phyloP scores from a whole-genome alignment of 2,888 invertebrate species.

The Lochmaea crataegi region DNA sequence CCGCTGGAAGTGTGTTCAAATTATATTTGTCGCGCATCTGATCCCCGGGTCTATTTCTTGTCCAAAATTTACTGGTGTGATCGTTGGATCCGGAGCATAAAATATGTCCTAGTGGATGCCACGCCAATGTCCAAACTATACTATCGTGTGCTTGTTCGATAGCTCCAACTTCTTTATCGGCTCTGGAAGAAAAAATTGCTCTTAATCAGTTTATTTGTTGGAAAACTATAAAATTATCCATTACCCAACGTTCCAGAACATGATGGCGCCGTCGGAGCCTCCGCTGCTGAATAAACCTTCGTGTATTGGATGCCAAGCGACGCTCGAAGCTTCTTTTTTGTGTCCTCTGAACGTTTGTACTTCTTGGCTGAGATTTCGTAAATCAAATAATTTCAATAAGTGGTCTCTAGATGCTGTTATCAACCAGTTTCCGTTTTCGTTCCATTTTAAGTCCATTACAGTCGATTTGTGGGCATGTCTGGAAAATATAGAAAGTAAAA shows the following conservation, averaged over 20 bases:
- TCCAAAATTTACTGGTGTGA: conserved; percentile 99
- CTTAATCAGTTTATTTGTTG: neutral
- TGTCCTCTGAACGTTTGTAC: conserved; percentile 98
- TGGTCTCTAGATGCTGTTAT: conserved; percentile 98
- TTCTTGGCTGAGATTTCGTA: conserved; percentile 94
- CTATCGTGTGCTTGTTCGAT: conserved; percentile 99
- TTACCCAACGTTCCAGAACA: conserved; percentile 99
- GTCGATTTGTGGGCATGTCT: conserved; percentile 99
- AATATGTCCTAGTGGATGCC: conserved; percentile 99
- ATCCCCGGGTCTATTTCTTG: conserved; percentile 97
- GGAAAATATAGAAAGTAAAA: too few species aligned
- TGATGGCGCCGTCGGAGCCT: conserved; percentile 97
- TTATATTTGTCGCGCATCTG: conserved; percentile 98
- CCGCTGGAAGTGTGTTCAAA: conserved; percentile 89
- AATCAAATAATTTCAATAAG: conserved; percentile 96
- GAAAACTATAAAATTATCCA: conserved; percentile 46
- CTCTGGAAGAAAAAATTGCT: conserved; percentile 67
- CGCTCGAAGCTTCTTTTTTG: conserved; percentile 97
- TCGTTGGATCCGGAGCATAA: conserved; percentile 99
- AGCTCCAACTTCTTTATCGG: conserved; percentile 97
- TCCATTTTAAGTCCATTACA: conserved; percentile 99
- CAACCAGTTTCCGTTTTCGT: conserved; percentile 99
- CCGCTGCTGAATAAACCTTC: conserved; percentile 98
- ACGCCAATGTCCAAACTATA: conserved; percentile 98
- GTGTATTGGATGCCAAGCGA: conserved; percentile 98